Evolutionary conservation across 2,888 invertebrate species (phyloP), one percentile per base, ranked within the genome.

Genomic region (Chloromyia formosa): DNA sequence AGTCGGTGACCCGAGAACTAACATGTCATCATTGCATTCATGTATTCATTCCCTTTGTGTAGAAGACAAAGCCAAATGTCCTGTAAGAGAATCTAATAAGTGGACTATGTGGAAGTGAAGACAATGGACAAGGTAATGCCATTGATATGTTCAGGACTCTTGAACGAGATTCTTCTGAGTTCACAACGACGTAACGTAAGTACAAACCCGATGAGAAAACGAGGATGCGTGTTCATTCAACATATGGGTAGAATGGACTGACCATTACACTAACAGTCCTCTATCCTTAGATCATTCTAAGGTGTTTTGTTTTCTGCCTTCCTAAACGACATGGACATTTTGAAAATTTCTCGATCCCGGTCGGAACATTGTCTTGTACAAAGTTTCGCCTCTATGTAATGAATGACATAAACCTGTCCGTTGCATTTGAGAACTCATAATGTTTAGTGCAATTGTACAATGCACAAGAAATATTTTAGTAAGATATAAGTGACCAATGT

Each of bases 41-140:
- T 49, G 45, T 49, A 66, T 66, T 66, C 27, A 27, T 61, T 58
- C 69, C 27, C 73, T 45, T 58, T 75, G 68, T 64, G 73, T 53
- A 53, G 35, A 16, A 35, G 73, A 62, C 56, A 68, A 66, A 60
- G 69, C 73, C 58, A 45, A 73, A 73, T 73, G 75, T 66, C 66
- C 73, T 68, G 53, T 54, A 69, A n/a, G 71, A 75, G 75, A 75
- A 75, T 75, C 73, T 74, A 73, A 75, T 75, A 75, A 75, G 75
- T 75, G 74, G 75, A 64, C 75, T 73, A 68, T 75, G 60, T 74
- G 69, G 27, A 61, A 75, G 61, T 69, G 58, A 74, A 40, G 16
- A 75, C 73, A 75, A 75, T 75, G 54, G 75, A 18, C 16, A 60
- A 75, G 75, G 68, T 75, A 75, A 75, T 75, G 61, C 56, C 73